These are phyloP conservation scores for Hypotaenidia philippensis DNA, from an alignment of 2,797 vertebrate species.

Conservation along the genomic window DNA sequence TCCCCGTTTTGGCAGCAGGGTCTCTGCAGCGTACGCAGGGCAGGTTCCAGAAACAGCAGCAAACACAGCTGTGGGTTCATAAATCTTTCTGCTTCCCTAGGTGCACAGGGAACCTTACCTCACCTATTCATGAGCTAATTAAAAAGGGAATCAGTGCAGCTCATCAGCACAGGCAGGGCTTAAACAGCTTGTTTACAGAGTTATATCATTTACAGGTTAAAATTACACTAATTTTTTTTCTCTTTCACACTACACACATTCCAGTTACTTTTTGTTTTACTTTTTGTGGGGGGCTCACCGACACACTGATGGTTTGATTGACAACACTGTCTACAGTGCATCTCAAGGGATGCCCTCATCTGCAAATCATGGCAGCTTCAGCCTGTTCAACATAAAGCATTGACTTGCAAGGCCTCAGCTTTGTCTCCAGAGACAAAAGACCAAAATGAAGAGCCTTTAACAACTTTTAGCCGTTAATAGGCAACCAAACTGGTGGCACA, in stretches of 20 bases:
- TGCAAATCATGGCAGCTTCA: background rate
- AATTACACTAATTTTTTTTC: background rate
- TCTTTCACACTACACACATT: background rate
- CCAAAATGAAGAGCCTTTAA: background rate
- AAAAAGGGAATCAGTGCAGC: background rate
- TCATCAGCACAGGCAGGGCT: background rate
- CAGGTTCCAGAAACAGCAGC: background rate
- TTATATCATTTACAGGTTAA: background rate
- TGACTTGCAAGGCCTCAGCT: background rate
- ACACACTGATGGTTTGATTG: background rate
- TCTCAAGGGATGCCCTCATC: background rate
- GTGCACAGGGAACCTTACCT: background rate
- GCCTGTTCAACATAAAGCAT: background rate
- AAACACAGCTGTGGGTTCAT: background rate
- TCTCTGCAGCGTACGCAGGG: background rate
- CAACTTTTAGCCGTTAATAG: background rate
- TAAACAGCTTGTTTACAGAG: background rate
- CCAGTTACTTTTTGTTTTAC: background rate
- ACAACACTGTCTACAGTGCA: rapidly evolving
- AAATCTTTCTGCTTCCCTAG: background rate
- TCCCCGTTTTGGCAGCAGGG: background rate
- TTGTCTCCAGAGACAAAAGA: background rate
- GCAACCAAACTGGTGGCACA: background rate
- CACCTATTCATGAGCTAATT: background rate
- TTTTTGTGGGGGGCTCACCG: background rate